These are phyloP conservation scores for Eufriesea mexicana DNA, from an alignment of 1,140 invertebrate species.

Conservation along the genomic window DNA sequence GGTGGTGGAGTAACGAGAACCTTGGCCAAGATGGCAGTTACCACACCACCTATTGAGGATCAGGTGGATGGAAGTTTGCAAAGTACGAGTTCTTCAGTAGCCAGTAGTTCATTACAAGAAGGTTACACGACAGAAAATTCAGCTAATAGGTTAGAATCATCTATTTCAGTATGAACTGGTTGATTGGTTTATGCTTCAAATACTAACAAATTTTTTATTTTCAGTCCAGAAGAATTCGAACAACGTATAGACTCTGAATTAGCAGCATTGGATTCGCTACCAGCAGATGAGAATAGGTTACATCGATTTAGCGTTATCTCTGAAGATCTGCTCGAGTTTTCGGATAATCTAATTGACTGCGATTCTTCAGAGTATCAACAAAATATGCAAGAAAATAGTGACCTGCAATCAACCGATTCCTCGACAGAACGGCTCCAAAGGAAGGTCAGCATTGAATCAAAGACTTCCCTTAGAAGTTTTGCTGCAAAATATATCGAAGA, in stretches of 20 bases:
- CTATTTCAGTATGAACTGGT: background rate
- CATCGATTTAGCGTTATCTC: slow-evolving; percentile 74
- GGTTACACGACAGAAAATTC: slow-evolving; percentile 60
- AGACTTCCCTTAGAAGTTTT: slow-evolving; percentile 37
- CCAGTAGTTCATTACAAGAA: slow-evolving; percentile 36
- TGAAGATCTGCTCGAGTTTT: slow-evolving; percentile 76
- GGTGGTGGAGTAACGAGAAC: slow-evolving; percentile 85
- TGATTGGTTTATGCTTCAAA: background rate
- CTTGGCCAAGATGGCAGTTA: slow-evolving; percentile 84
- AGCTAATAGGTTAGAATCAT: slow-evolving; percentile 68
- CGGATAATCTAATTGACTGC: slow-evolving; percentile 74
- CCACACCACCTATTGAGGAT: slow-evolving; percentile 73
- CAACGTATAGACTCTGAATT: slow-evolving; percentile 86
- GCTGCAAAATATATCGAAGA: slow-evolving; percentile 41
- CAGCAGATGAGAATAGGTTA: slow-evolving; percentile 73
- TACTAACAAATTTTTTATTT: slow-evolving; percentile 40
- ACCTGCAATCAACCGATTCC: slow-evolving; percentile 34
- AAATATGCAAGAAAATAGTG: slow-evolving; percentile 35
- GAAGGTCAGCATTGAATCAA: slow-evolving; percentile 60
- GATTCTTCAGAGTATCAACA: slow-evolving; percentile 49
- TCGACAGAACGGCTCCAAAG: slow-evolving; percentile 25
- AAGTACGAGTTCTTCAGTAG: slow-evolving; percentile 46
- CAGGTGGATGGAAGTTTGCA: slow-evolving; percentile 74
- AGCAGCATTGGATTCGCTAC: slow-evolving; percentile 84
- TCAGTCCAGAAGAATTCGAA: slow-evolving; percentile 83